These are phyloP conservation scores for Xanthorhoe designata DNA, from an alignment of 2,888 invertebrate species.

Conservation along the genomic window DNA sequence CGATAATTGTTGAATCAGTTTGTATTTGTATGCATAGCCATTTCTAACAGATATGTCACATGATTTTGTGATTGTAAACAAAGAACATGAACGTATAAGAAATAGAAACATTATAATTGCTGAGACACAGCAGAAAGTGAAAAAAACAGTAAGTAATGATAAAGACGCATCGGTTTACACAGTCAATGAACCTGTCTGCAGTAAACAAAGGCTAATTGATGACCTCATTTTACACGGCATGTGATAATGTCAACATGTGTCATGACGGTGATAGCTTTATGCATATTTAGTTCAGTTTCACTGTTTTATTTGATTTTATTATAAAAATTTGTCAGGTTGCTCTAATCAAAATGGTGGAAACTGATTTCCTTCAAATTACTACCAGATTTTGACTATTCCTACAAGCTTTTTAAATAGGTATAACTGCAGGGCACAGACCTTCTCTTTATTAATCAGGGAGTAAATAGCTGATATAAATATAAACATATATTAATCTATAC, in stretches of 20 bases:
- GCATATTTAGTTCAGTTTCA: constrained; percentile 18
- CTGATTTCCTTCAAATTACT: neutral
- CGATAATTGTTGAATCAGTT: neutral
- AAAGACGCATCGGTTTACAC: constrained; percentile 20
- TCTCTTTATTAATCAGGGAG: neutral
- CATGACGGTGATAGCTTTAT: constrained; percentile 33
- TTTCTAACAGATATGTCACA: neutral
- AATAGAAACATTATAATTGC: neutral
- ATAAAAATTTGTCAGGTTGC: neutral
- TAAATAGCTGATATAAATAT: neutral
- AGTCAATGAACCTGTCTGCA: constrained; percentile 54
- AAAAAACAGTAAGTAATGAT: constrained; percentile 17
- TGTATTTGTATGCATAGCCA: neutral
- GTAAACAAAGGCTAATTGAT: constrained; percentile 53
- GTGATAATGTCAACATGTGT: constrained; percentile 42
- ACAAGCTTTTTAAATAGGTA: neutral
- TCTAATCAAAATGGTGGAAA: neutral
- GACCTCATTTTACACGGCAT: constrained; percentile 43
- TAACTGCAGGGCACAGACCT: no score
- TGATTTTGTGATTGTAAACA: neutral
- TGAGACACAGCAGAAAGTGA: constrained; percentile 13
- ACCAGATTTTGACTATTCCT: neutral
- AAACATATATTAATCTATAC: neutral
- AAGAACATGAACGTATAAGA: neutral
- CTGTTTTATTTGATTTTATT: constrained; percentile 4